Conservation (phyloP, 1,140 invertebrate genomes). For the Sycophaga agraensis region DNA sequence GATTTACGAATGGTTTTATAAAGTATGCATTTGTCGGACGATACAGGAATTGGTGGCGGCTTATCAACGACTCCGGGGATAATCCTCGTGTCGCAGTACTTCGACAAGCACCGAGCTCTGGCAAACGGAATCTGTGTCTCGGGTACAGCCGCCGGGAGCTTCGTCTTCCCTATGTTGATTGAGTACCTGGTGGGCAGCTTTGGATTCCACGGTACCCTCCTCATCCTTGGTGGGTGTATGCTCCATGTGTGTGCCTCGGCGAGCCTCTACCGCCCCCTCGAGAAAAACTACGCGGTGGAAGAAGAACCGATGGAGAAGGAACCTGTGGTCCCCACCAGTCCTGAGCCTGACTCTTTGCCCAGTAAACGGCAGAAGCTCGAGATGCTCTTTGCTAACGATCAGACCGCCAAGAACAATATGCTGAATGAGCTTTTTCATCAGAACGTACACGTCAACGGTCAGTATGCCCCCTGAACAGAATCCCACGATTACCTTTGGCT, state of each 20-base stretch:
- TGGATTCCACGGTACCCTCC: conserved; percentile 71
- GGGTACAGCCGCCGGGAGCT: conserved; percentile 76
- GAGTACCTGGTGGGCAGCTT: conserved; percentile 67
- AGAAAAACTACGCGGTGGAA: conserved; percentile 29
- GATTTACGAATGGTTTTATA: conserved; percentile 13
- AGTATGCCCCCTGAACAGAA: neutral
- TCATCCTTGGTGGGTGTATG: conserved; percentile 76
- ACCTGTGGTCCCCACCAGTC: conserved; percentile 41
- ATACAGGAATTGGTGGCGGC: conserved; percentile 75
- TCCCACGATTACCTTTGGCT: no score
- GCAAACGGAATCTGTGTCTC: conserved; percentile 80
- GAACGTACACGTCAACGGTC: conserved; percentile 38
- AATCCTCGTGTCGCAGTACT: conserved; percentile 77
- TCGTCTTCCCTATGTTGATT: conserved; percentile 74
- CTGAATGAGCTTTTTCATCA: conserved; percentile 63
- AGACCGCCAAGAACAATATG: conserved; percentile 55
- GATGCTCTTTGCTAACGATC: conserved; percentile 60
- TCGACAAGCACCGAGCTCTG: conserved; percentile 74
- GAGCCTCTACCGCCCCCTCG: conserved; percentile 67
- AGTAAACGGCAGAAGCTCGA: conserved; percentile 51
- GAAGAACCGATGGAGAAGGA: conserved; percentile 16
- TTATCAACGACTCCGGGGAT: conserved; percentile 77
- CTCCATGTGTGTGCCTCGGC: conserved; percentile 74
- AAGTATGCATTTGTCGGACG: conserved; percentile 30
- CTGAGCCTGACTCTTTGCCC: conserved; percentile 15